A percentile compares a stretch with the other conserved stretches of the same genome.
These are phyloP conservation scores for Burhinus oedicnemus DNA, from an alignment of 2,113 vertebrate genomes.

Conservation along the genomic window DNA sequence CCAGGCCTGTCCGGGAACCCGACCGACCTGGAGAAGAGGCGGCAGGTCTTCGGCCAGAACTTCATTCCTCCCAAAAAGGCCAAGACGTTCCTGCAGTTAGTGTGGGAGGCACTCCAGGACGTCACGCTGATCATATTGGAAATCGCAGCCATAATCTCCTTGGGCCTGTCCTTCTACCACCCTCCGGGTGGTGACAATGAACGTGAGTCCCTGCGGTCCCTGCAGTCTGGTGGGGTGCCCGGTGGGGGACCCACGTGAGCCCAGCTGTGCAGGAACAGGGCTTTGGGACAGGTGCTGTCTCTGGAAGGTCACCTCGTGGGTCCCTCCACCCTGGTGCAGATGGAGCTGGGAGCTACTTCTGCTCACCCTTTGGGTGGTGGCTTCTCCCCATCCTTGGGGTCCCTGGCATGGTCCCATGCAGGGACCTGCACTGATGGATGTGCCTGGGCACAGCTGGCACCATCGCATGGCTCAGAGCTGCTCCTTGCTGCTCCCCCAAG, in stretches of 20 bases:
- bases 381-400: not conserved
- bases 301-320: not conserved
- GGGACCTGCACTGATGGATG: not conserved
- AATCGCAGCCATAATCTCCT: conserved; percentile 94
- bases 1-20: conserved; percentile 93
- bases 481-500: not conserved
- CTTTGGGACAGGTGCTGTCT: not conserved
- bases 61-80: conserved; percentile 94
- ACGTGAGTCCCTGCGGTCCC: conserved; percentile 71
- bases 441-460: not conserved
- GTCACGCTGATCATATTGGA: conserved; percentile 97
- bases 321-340: not conserved
- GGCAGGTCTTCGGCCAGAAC: conserved; percentile 86
- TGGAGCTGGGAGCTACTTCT: not conserved
- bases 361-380: not conserved
- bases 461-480: not conserved
- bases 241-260: fast-evolving
- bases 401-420: not conserved
- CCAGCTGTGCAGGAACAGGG: fast-evolving
- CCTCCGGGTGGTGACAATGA: conserved; percentile 85
- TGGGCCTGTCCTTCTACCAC: conserved; percentile 94
- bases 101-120: conserved; percentile 98
- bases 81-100: conserved; percentile 95
- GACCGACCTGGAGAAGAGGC: conserved; percentile 89
- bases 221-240: fast-evolving